These are phyloP conservation scores for Hypselothyrea guttata DNA, from an alignment of 2,888 invertebrate species.

Conservation along the genomic window DNA sequence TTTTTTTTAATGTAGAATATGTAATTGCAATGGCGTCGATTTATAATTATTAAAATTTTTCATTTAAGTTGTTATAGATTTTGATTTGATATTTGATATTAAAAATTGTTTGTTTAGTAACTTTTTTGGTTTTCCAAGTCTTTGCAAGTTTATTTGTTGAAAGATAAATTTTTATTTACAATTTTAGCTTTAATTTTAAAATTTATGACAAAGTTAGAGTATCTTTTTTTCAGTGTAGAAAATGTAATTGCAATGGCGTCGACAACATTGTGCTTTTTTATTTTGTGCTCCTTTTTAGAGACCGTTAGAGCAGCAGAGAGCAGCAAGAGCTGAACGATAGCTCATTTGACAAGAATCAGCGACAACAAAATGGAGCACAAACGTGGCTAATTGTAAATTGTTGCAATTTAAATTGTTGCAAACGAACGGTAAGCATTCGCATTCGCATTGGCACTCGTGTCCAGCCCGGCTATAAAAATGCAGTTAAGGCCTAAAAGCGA, in stretches of 20 bases:
- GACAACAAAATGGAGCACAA: slow-evolving; percentile 72
- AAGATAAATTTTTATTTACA: no score
- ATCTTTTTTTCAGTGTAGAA: no score
- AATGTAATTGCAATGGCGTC: slow-evolving; percentile 46
- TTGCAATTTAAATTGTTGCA: slow-evolving; percentile 77
- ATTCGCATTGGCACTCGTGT: slow-evolving; percentile 6
- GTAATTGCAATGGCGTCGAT: no score
- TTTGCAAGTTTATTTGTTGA: no score
- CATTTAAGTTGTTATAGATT: no score
- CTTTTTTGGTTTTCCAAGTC: no score
- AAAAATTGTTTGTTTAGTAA: no score
- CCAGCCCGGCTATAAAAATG: slow-evolving; percentile 57
- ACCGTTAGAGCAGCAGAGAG: background rate
- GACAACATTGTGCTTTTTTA: slow-evolving; percentile 38
- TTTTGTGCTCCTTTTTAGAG: slow-evolving; percentile 46
- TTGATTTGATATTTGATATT: no score
- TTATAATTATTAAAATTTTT: no score
- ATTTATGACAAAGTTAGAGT: no score
- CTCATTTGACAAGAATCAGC: slow-evolving; percentile 51
- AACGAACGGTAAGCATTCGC: slow-evolving; percentile 53
- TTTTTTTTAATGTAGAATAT: no score
- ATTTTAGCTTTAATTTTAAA: no score
- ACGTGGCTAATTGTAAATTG: slow-evolving; percentile 79
- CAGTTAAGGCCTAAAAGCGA: slow-evolving; percentile 63
- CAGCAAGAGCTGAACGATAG: slow-evolving; percentile 11